Evolutionary conservation across 2,113 vertebrate species (phyloP), one percentile per base, ranked within the genome.

Genomic region (Pterocles gutturalis): DNA sequence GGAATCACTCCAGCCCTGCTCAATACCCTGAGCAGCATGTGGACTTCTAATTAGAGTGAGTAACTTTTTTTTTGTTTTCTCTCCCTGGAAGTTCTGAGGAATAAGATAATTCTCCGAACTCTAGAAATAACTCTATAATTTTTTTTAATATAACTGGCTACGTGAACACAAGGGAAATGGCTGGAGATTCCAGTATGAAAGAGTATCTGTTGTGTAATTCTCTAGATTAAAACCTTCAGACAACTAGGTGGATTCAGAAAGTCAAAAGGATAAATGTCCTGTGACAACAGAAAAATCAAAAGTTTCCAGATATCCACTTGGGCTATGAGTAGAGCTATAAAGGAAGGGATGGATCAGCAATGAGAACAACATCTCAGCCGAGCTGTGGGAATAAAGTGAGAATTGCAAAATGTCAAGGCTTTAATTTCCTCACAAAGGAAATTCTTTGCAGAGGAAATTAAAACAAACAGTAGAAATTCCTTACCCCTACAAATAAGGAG

Each of bases 381-480:
- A 96, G 90, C 92, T 69, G 49, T 77, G 89, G 71, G 82, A 92
- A 95, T 96, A 96, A 95, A 93, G 60, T 22, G 55, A 66, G 91
- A 83, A 91, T 66, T 76, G 90, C 85, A 89, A 95, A 92, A 92
- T 94, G 67, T 95, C 96, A 88, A 90, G 77, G 62, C 89, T 85
- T 93, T 96, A 95, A 94, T 96, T 96, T 96, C 94, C 91, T 96
- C 2, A 0, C 16, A 45, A 62, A 95, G 89, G 60, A 91, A 89
- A 69, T 67, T 83, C 75, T 93, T 96, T 81, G 62, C 90, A 86
- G 79, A 96, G 95, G 95, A 97, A 97, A 97, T 96, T 87, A 96
- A 97, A 96, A 97, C 94, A 95, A 97, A 96, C 72, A 92, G 69
- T 51, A 84, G 90, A 95, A 92, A 95, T 94, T 89, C 83, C 67